Evolutionary conservation across 2,888 invertebrate genomes (phyloP).

Genomic region (Microplitis manilae): DNA sequence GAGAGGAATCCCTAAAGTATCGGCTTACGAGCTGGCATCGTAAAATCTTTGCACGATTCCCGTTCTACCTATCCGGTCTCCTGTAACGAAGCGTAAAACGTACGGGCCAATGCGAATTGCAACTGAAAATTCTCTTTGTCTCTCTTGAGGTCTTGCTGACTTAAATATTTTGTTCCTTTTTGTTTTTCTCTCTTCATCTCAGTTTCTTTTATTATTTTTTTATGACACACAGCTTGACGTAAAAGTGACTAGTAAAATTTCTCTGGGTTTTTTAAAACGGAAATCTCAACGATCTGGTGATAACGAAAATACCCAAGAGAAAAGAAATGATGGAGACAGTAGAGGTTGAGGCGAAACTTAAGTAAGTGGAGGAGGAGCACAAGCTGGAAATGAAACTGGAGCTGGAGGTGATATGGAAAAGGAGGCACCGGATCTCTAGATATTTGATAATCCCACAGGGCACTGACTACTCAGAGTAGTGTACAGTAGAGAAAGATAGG

Average conservation of each 20-base stretch:
- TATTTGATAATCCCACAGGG: slow-evolving; percentile 30
- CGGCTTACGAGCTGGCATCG: slow-evolving; percentile 47
- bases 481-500: slow-evolving; percentile 31
- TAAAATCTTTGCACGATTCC: slow-evolving; percentile 51
- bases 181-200: slow-evolving; percentile 4
- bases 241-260: slow-evolving; percentile 13
- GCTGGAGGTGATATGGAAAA: background rate
- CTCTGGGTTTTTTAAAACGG: slow-evolving; percentile 21
- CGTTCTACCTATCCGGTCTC: slow-evolving; percentile 36
- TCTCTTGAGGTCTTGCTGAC: slow-evolving; percentile 16
- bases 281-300: slow-evolving; percentile 31
- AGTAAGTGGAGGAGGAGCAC: slow-evolving; percentile 2
- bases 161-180: slow-evolving; percentile 18
- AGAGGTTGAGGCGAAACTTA: background rate
- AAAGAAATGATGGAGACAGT: background rate
- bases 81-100: slow-evolving; percentile 45
- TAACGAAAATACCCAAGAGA: slow-evolving; percentile 27
- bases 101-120: slow-evolving; percentile 40
- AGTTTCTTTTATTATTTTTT: slow-evolving; percentile 24
- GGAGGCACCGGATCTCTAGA: slow-evolving; percentile 31
- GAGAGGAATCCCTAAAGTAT: slow-evolving; percentile 27
- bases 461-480: background rate
- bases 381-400: background rate
- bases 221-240: slow-evolving; percentile 15
- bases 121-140: slow-evolving; percentile 39